Conservation (phyloP, 2,888 invertebrate genomes). For the Idaea straminata region DNA sequence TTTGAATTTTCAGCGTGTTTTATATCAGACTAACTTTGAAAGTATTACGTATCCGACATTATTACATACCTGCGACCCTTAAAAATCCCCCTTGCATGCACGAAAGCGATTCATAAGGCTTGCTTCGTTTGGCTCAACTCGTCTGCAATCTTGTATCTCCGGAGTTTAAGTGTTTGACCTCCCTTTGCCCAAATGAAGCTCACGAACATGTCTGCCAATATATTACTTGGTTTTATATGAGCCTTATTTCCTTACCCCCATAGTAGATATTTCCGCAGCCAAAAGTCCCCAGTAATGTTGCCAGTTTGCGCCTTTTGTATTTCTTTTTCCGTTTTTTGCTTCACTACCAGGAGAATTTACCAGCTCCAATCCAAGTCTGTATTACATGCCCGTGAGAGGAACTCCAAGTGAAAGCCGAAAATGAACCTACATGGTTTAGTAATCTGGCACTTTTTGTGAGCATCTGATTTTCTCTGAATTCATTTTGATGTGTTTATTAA, state of each 20-base stretch:
- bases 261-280: slow-evolving; percentile 41
- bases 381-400: slow-evolving; percentile 51
- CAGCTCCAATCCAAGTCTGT: slow-evolving; percentile 64
- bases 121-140: slow-evolving; percentile 72
- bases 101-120: slow-evolving; percentile 68
- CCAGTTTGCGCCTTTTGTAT: slow-evolving; percentile 62
- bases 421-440: slow-evolving; percentile 35
- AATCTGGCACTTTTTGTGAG: slow-evolving; percentile 31
- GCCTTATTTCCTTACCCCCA: slow-evolving; percentile 41
- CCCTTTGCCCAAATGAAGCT: slow-evolving; percentile 73
- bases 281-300: slow-evolving; percentile 40
- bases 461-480: slow-evolving; percentile 23
- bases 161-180: slow-evolving; percentile 74
- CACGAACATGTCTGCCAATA: slow-evolving; percentile 57
- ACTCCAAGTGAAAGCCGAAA: slow-evolving; percentile 40
- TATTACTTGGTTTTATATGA: slow-evolving; percentile 39
- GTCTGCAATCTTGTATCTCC: slow-evolving; percentile 74
- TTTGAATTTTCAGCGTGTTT: slow-evolving; percentile 6
- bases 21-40: slow-evolving; percentile 30
- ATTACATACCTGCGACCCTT: slow-evolving; percentile 44
- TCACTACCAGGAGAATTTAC: slow-evolving; percentile 61
- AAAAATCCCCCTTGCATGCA: slow-evolving; percentile 59
- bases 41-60: slow-evolving; percentile 30
- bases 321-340: slow-evolving; percentile 67
- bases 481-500: slow-evolving; percentile 24